Conservation (phyloP, 2,797 vertebrate species). For the Arrhamphus sclerolepis region DNA sequence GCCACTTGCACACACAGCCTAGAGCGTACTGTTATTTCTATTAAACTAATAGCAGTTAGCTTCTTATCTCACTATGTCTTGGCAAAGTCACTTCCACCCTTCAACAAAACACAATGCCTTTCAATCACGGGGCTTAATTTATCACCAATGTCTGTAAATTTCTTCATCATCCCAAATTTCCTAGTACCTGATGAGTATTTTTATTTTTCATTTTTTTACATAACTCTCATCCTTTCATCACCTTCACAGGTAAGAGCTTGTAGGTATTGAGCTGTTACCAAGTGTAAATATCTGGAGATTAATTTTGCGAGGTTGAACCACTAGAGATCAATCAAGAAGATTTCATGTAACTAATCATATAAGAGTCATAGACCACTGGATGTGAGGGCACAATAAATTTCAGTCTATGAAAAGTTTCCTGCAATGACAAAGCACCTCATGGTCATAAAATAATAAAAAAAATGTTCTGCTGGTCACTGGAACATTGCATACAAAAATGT, state of each 20-base stretch:
- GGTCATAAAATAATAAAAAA: too few relatives aligned
- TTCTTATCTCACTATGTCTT: slow-evolving; percentile 72
- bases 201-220: slow-evolving; percentile 20
- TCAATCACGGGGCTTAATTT: slow-evolving; percentile 61
- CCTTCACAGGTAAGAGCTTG: slow-evolving; percentile 5
- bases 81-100: slow-evolving; percentile 75
- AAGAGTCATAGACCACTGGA: too few relatives aligned
- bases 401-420: too few relatives aligned
- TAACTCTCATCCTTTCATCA: slow-evolving; percentile 21
- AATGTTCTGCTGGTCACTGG: too few relatives aligned
- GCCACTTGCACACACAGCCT: slow-evolving; percentile 53
- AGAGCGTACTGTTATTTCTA: slow-evolving; percentile 67
- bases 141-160: slow-evolving; percentile 53
- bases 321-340: too few relatives aligned
- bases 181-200: slow-evolving; percentile 7
- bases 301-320: too few relatives aligned
- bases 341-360: too few relatives aligned
- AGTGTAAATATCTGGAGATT: neutral
- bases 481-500: too few relatives aligned
- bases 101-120: slow-evolving; percentile 69
- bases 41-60: slow-evolving; percentile 74
- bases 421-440: too few relatives aligned
- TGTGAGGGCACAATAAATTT: too few relatives aligned
- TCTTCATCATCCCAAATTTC: slow-evolving; percentile 43
- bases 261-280: neutral